Conservation (phyloP, 2,797 vertebrate species). For the Cuculus canorus region DNA sequence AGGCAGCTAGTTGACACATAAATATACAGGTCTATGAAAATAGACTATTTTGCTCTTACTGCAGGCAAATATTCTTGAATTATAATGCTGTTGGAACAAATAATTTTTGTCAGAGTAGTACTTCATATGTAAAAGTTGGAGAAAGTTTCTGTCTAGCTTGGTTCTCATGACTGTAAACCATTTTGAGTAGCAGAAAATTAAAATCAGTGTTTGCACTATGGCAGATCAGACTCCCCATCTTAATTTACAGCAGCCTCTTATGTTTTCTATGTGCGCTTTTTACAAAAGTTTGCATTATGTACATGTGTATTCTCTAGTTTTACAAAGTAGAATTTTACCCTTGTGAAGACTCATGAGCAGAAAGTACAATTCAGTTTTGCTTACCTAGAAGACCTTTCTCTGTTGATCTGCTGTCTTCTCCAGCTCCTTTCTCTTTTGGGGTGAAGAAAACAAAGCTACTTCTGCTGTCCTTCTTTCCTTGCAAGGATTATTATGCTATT, state of each 20-base stretch:
- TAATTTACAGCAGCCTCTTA: neutral
- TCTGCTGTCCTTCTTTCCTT: neutral
- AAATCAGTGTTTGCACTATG: neutral
- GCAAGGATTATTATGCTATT: neutral
- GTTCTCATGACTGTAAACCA: neutral
- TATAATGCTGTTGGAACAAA: neutral
- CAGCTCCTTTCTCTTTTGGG: neutral
- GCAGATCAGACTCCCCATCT: neutral
- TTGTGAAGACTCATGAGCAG: neutral
- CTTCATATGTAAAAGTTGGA: neutral
- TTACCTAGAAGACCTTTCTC: neutral
- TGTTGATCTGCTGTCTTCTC: neutral
- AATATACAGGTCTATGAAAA: constrained; percentile 40
- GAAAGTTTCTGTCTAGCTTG: neutral
- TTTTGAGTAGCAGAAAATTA: neutral
- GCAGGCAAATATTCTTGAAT: constrained; percentile 17
- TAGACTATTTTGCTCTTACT: constrained; percentile 35
- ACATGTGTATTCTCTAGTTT: neutral
- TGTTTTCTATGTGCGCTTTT: neutral
- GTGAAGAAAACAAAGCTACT: neutral
- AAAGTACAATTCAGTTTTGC: neutral
- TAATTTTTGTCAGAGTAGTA: neutral
- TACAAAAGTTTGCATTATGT: neutral
- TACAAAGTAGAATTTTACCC: neutral
- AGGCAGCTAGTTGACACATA: constrained; percentile 37